Evolutionary conservation across 1,140 invertebrate genomes (phyloP).

Genomic region (Pseudomyrmex gracilis): DNA sequence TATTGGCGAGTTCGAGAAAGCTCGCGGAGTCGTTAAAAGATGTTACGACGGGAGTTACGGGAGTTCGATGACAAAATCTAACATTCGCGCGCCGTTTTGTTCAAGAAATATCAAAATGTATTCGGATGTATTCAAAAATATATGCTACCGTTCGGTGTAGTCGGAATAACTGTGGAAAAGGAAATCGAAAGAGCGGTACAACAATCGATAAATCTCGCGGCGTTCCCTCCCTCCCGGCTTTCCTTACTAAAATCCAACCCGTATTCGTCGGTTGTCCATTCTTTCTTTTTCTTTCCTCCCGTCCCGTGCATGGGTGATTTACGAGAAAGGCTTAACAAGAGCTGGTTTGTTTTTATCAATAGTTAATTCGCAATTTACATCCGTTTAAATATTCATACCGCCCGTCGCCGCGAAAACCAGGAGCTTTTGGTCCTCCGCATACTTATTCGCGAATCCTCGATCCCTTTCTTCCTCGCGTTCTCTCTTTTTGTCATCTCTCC

Average conservation of each 20-base stretch:
- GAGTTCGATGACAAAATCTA: not conserved
- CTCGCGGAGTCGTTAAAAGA: constrained; percentile 15
- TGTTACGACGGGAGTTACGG: constrained; percentile 35
- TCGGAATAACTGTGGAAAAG: not conserved
- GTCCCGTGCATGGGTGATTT: constrained; percentile 67
- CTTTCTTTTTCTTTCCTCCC: not conserved
- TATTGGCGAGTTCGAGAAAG: not conserved
- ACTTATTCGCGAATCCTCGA: constrained; percentile 67
- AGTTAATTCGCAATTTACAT: constrained; percentile 80
- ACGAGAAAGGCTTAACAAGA: constrained; percentile 70
- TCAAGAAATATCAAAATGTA: no score
- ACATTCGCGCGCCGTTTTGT: not conserved
- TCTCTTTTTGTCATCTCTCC: not conserved
- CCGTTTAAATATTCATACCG: constrained; percentile 78
- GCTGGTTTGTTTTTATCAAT: constrained; percentile 80
- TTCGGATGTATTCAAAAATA: not conserved
- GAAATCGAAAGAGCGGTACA: not conserved
- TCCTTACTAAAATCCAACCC: constrained; percentile 16
- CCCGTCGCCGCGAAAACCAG: constrained; percentile 64
- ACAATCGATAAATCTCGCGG: not conserved
- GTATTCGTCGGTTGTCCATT: constrained; percentile 22
- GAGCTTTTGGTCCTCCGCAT: constrained; percentile 72
- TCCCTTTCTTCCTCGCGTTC: not conserved
- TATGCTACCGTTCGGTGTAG: no score
- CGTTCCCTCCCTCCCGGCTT: not conserved